Conservation (phyloP, 2,888 invertebrate genomes). For the Tuta absoluta region DNA sequence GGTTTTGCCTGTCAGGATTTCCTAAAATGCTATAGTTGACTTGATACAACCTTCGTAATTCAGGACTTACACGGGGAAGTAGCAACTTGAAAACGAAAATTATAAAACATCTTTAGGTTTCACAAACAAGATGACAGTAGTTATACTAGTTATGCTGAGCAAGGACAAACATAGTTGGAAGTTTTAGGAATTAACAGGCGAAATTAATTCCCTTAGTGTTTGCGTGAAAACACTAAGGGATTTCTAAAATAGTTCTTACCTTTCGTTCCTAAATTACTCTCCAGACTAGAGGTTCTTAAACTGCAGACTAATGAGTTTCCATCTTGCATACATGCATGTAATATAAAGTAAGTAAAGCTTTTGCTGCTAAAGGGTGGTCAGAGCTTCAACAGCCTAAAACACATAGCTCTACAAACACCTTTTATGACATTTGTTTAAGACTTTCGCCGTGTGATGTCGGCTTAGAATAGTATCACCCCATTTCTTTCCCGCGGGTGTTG, state of each 20-base stretch:
- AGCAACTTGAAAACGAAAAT: neutral
- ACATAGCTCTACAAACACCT: too few relatives aligned
- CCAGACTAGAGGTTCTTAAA: conserved; percentile 1
- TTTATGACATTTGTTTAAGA: too few relatives aligned
- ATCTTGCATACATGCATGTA: too few relatives aligned
- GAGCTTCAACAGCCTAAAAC: too few relatives aligned
- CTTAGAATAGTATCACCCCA: too few relatives aligned
- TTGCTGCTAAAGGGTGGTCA: too few relatives aligned
- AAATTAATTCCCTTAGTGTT: conserved; percentile 17
- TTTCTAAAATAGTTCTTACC: conserved; percentile 2
- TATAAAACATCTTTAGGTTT: neutral
- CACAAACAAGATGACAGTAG: neutral
- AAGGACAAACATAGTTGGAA: conserved; percentile 8
- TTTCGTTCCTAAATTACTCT: conserved; percentile 9
- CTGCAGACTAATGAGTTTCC: neutral
- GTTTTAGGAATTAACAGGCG: conserved; percentile 10
- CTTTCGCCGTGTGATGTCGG: too few relatives aligned
- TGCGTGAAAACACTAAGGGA: conserved; percentile 3
- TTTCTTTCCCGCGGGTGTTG: too few relatives aligned
- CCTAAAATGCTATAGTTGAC: neutral
- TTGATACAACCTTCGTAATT: too few relatives aligned
- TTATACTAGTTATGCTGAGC: conserved; percentile 12
- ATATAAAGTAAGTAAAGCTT: too few relatives aligned
- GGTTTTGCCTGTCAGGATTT: neutral
- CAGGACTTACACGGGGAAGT: too few relatives aligned